phyloP scores from a whole-genome alignment of 2,797 vertebrate species.

The Mormyrops boulengeri region DNA sequence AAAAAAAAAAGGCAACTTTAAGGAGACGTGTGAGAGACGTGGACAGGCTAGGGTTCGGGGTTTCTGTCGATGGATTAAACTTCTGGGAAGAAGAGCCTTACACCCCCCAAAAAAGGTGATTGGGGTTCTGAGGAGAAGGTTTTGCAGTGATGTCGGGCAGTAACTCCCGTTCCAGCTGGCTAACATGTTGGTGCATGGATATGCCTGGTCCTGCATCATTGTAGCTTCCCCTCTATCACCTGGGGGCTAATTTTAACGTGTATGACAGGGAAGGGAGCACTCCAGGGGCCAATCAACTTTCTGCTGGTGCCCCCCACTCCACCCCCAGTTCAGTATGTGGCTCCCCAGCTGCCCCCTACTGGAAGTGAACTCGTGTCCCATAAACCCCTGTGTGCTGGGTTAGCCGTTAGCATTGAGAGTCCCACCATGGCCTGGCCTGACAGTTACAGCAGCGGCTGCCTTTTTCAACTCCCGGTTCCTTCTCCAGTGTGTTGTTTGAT shows the following conservation, averaged over 20 bases:
- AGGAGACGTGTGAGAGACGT: conserved; percentile 65
- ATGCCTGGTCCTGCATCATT: background rate
- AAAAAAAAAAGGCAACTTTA: conserved; percentile 45
- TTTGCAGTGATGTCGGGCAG: background rate
- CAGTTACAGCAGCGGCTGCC: background rate
- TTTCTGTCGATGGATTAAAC: conserved; percentile 43
- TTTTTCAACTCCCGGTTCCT: background rate
- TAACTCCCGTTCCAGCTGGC: background rate
- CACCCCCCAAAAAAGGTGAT: conserved; percentile 18
- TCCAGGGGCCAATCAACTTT: background rate
- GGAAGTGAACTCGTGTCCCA: background rate
- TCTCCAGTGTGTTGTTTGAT: background rate
- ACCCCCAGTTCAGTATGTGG: background rate
- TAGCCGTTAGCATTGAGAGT: background rate
- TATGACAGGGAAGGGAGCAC: background rate
- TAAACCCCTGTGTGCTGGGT: background rate
- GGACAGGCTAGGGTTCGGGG: conserved; percentile 43
- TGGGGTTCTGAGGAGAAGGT: background rate
- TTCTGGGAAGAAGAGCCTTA: conserved; percentile 30
- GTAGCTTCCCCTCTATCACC: background rate
- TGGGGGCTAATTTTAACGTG: background rate
- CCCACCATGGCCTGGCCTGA: background rate
- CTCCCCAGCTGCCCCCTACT: background rate
- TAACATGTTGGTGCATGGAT: background rate
- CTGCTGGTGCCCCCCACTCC: background rate